Evolutionary conservation across 2,113 vertebrate species (phyloP), one percentile per base, ranked within the genome.

Genomic region (Budorcas taxicolor): DNA sequence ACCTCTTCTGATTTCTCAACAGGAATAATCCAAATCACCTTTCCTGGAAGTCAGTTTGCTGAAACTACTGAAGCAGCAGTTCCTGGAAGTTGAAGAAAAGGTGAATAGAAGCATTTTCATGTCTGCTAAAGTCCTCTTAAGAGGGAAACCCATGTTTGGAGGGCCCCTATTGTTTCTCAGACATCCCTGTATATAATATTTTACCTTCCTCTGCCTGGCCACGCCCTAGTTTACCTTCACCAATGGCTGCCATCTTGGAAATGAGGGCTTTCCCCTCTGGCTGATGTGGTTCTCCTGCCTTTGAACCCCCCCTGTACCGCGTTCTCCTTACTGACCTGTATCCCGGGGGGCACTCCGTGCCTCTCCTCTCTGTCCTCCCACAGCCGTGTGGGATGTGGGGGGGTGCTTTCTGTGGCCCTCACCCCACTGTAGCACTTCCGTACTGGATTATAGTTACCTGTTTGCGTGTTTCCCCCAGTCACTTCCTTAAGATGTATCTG

Each of bases 41-140:
- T 92, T 74, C 23, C 71, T 78, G 76, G 89, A 94, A 95, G 58
- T 91, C 71, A 19, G 23, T 85, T 97, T 95, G 87, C 93, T 91
- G 91, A 76, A 64, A 36, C 78, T 52, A 47, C 50, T 55, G 82
- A 97, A 95, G 27, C 74, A 45, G 45, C 50, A 2, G 50, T 88
- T 94, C 93, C 80, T 76, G 43, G n/a, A 91, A 53, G 76, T 86
- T 88, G 87, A 97, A 97, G 81, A 71, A 96, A 88, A 98, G 96
- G 98, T 97, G 94, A 91, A 50, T 3, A 40, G 67, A 91, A 43
- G 43, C 43, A 23, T 25, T 17, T 60, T 43, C 29, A 3, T 64
- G 43, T 60, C 81, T 50, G 33, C 64, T 78, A 36, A 62, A 80
- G 40, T 52, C 45, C 29, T 78, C 15, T 87, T 29, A 36, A 78